phyloP scores from a whole-genome alignment of 2,113 vertebrate genomes.

The Oryzias celebensis region DNA sequence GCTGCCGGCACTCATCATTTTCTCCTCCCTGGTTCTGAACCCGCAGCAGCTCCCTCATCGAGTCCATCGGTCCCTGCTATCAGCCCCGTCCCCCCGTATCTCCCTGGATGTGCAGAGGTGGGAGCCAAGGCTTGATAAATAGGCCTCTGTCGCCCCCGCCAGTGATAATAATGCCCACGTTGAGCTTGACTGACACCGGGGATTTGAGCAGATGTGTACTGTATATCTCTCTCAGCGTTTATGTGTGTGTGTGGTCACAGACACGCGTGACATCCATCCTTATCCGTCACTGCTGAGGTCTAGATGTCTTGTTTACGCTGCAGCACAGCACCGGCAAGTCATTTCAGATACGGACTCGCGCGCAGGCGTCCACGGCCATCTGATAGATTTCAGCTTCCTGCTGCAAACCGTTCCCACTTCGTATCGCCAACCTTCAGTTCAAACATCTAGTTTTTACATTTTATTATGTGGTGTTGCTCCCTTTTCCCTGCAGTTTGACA shows the following conservation, averaged over 20 bases:
- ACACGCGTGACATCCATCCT: slow-evolving; percentile 69
- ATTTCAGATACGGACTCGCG: slow-evolving; percentile 62
- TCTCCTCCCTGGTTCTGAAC: slow-evolving; percentile 15
- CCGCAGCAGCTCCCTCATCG: slow-evolving; percentile 23
- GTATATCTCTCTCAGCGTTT: slow-evolving; percentile 55
- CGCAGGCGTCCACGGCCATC: slow-evolving; percentile 24
- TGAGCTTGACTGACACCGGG: slow-evolving; percentile 74
- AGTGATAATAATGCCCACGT: slow-evolving; percentile 75
- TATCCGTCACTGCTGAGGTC: slow-evolving; percentile 60
- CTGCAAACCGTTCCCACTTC: too few relatives aligned
- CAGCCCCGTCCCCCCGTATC: slow-evolving; percentile 24
- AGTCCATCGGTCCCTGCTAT: slow-evolving; percentile 35
- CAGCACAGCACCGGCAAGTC: slow-evolving; percentile 47
- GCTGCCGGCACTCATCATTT: slow-evolving; percentile 31
- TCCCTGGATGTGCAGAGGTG: slow-evolving; percentile 40
- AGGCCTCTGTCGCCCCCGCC: slow-evolving; percentile 59
- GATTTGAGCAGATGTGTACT: slow-evolving; percentile 68
- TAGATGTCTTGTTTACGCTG: slow-evolving; percentile 76
- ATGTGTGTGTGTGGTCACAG: slow-evolving; percentile 22
- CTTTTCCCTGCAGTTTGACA: background rate
- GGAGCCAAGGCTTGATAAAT: slow-evolving; percentile 64
- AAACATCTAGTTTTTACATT: slow-evolving; percentile 41
- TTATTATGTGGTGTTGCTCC: background rate
- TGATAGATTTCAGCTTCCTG: slow-evolving; percentile 43
- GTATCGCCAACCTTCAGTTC: background rate